Evolutionary conservation across 1,140 invertebrate genomes (phyloP), one percentile per base, ranked within the genome.

Genomic region (Helicorthomorpha holstii): DNA sequence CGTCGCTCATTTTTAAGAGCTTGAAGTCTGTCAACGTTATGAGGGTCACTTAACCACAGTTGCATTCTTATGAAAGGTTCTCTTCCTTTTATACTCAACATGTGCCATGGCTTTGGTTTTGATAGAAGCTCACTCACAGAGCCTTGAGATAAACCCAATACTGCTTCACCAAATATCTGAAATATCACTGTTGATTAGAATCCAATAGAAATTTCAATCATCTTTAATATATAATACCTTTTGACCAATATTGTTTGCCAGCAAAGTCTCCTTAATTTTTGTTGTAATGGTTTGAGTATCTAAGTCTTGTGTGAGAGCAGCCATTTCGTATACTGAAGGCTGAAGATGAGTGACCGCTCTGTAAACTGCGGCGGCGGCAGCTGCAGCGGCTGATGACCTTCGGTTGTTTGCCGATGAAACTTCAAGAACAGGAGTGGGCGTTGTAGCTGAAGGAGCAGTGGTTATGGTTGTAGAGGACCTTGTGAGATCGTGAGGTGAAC

Each of bases 51-150:
- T 10, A 98, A 71, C 93, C 93, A 98, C 23, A 95, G 68, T 65
- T 96, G 91, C 93, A 98, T 98, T 54, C 93, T 77, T 54, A 97
- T 94, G 71, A 97, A 98, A 0, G 94, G 94, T 66, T 98, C 93
- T 26, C 93, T 73, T 0, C 93, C 93, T 68, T 98, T 98, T 64
- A 97, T 94, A 60, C 90, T 95, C 4, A 98, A 75, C 91, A 97
- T 95, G 63, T 95, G 90, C 94, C 94, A 98, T 0, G 93, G 93
- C 64, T 97, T 97, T 1, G 94, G 94, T 69, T 98, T 97, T 45
- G 91, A 95, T 0, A 98, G 72, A 16, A 98, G 69, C 69, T 98
- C 94, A 63, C 89, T 94, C 1, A 97, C 93, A 0, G 92, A 96
- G 19, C 93, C 94, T 68, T 98, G 93, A 1, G 90, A 95, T 14